Evolutionary conservation across 2,113 vertebrate genomes (phyloP).

Genomic region (Rhea pennata): DNA sequence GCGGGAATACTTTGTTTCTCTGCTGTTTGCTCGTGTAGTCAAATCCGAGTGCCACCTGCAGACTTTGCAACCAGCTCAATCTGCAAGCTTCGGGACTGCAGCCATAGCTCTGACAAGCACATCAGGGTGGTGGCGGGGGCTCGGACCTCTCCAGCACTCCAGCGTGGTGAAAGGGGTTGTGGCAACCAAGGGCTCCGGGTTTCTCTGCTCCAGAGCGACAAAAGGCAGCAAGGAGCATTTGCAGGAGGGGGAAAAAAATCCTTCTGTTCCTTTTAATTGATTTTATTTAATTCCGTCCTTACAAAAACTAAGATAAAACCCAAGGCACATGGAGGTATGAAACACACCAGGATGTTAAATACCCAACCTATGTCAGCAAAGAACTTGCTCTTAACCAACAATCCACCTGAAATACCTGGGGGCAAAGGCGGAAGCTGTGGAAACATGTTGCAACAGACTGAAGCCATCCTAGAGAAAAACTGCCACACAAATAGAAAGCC

Average conservation of each 20-base stretch:
- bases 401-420: background rate
- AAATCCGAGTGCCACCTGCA: background rate
- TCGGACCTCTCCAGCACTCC: background rate
- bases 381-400: background rate
- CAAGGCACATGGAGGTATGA: background rate
- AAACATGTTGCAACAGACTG: background rate
- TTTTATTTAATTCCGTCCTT: background rate
- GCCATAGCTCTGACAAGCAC: background rate
- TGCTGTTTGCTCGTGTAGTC: background rate
- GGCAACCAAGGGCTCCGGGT: background rate
- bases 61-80: background rate
- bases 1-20: background rate
- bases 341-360: background rate
- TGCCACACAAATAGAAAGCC: background rate
- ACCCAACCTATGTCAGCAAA: background rate
- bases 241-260: background rate
- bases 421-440: background rate
- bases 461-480: background rate
- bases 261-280: background rate
- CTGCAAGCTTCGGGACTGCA: background rate
- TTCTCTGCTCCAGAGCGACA: background rate
- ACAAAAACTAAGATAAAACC: background rate
- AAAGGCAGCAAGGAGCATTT: too few species aligned
- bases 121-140: too few species aligned
- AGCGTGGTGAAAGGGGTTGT: too few species aligned